phyloP scores from a whole-genome alignment of 1,140 invertebrate species.

The Zophobas morio region DNA sequence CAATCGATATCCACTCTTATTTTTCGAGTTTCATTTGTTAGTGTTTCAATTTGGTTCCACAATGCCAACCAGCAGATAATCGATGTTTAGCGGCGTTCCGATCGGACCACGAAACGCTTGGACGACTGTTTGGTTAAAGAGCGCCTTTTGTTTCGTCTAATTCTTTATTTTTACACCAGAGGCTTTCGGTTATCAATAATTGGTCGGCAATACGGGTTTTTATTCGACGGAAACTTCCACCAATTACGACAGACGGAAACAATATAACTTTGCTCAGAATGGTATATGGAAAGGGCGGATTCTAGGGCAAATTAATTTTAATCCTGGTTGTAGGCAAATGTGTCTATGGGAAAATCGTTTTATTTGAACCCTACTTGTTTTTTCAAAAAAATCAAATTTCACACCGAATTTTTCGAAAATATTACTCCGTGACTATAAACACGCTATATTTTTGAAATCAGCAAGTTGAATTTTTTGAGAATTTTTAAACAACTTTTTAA shows the following conservation, averaged over 20 bases:
- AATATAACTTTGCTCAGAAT: neutral
- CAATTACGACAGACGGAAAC: slow-evolving; percentile 5
- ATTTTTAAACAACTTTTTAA: too few relatives aligned
- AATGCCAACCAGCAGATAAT: slow-evolving; percentile 44
- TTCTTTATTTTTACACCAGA: slow-evolving; percentile 61
- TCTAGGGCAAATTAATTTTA: neutral
- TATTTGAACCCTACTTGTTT: too few relatives aligned
- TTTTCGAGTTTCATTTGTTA: slow-evolving; percentile 62
- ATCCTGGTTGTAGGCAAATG: too few relatives aligned
- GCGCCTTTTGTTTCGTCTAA: slow-evolving; percentile 57
- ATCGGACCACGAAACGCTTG: slow-evolving; percentile 43
- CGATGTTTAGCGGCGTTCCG: slow-evolving; percentile 36
- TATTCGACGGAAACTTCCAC: slow-evolving; percentile 20
- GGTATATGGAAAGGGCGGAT: neutral
- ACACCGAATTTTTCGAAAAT: too few relatives aligned
- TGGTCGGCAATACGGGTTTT: slow-evolving; percentile 50
- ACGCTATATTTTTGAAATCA: too few relatives aligned
- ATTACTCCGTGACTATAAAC: too few relatives aligned
- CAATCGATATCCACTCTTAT: slow-evolving; percentile 64
- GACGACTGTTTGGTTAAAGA: slow-evolving; percentile 52
- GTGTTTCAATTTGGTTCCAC: slow-evolving; percentile 61
- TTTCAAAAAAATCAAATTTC: too few relatives aligned
- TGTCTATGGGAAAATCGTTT: too few relatives aligned
- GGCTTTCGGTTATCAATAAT: slow-evolving; percentile 60
- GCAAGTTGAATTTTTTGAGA: too few relatives aligned